These are phyloP conservation scores for Pollenia griseotomentosa DNA, from an alignment of 2,888 invertebrate species.

Conservation along the genomic window DNA sequence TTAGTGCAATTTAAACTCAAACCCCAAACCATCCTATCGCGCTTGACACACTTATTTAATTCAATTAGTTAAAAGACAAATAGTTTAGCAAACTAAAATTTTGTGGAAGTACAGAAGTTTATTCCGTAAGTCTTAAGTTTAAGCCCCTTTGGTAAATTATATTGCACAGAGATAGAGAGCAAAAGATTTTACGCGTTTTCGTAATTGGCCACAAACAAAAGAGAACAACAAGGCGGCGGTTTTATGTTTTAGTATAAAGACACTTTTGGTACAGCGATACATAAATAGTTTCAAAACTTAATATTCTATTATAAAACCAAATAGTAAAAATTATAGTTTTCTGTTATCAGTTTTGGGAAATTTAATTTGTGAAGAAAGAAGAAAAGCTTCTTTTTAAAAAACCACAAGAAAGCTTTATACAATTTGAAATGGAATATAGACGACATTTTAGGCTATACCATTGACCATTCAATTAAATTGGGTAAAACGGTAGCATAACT, in stretches of 20 bases:
- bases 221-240: conserved; percentile 31
- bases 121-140: conserved; percentile 49
- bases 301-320: conserved; percentile 25
- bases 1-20: too few relatives aligned
- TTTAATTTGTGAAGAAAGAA: background rate
- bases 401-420: too few relatives aligned
- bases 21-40: too few relatives aligned
- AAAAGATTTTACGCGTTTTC: conserved; percentile 50
- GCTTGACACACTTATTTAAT: conserved; percentile 53
- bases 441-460: too few relatives aligned
- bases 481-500: too few relatives aligned
- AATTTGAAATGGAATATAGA: too few relatives aligned
- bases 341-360: conserved; percentile 16
- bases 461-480: too few relatives aligned
- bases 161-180: background rate
- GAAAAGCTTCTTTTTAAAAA: too few relatives aligned
- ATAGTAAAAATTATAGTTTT: background rate
- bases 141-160: conserved; percentile 68
- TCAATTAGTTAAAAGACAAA: conserved; percentile 70
- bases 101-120: conserved; percentile 47
- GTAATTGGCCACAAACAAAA: conserved; percentile 48
- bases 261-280: background rate
- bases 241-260: conserved; percentile 39
- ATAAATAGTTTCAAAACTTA: conserved; percentile 41
- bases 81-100: conserved; percentile 63